These are phyloP conservation scores for Epinephelus malabaricus DNA, from an alignment of 2,797 vertebrate genomes.

Conservation along the genomic window DNA sequence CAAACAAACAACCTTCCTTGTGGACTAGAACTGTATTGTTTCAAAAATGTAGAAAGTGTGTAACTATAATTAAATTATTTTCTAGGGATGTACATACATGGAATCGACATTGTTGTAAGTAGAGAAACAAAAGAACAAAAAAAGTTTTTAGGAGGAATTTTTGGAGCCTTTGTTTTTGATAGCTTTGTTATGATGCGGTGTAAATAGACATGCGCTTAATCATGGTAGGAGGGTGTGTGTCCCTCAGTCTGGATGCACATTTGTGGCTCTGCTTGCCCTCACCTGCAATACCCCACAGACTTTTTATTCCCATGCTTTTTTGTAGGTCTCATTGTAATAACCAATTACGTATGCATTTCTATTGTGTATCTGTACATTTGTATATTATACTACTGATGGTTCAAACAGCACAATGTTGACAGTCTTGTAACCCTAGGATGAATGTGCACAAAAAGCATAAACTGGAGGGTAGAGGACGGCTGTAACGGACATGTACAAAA, in stretches of 20 bases:
- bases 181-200: conserved; percentile 89
- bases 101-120: conserved; percentile 91
- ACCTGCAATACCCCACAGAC: conserved; percentile 91
- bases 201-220: conserved; percentile 92
- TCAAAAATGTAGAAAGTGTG: conserved; percentile 95
- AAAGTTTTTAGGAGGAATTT: conserved; percentile 94
- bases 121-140: conserved; percentile 90
- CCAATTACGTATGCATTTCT: conserved; percentile 93
- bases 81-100: conserved; percentile 97
- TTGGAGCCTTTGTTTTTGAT: conserved; percentile 93
- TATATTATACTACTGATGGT: conserved; percentile 93
- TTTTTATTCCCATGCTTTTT: conserved; percentile 94
- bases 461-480: conserved; percentile 54
- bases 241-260: conserved; percentile 80
- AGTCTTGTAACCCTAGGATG: conserved; percentile 87
- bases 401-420: conserved; percentile 95
- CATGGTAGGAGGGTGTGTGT: conserved; percentile 84
- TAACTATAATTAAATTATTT: conserved; percentile 98
- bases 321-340: conserved; percentile 97
- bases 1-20: conserved; percentile 59
- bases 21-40: conserved; percentile 85
- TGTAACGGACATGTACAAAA: conserved; percentile 54
- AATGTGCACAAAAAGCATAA: conserved; percentile 67
- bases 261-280: conserved; percentile 86
- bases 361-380: conserved; percentile 95